phyloP scores from a whole-genome alignment of 53 echinoderm and acorn worm species.

The Stichopus horrens region DNA sequence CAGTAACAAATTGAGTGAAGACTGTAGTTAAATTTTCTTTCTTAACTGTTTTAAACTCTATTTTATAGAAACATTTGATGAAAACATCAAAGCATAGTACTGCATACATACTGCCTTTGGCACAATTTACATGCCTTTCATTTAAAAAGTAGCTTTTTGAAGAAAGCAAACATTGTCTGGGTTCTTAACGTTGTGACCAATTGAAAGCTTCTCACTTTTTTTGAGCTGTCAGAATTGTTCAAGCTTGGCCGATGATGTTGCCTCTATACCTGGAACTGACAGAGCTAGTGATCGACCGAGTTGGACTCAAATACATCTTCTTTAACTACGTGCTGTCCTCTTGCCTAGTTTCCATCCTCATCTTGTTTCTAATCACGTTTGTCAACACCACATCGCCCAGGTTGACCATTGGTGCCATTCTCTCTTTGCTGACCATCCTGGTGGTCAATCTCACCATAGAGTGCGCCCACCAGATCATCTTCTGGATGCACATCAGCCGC shows the following conservation, averaged over 20 bases:
- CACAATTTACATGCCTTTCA: too few species aligned
- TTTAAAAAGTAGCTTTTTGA: too few species aligned
- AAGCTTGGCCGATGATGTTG: background rate
- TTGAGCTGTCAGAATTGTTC: too few species aligned
- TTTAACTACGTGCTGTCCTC: constrained; percentile 86
- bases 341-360: constrained; percentile 73
- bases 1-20: too few species aligned
- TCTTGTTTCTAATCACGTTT: constrained; percentile 78
- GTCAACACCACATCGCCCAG: constrained; percentile 81
- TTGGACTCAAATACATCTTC: constrained; percentile 84
- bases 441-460: constrained; percentile 89
- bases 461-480: constrained; percentile 95
- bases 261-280: constrained; percentile 70
- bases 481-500: constrained; percentile 82
- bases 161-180: too few species aligned
- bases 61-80: too few species aligned
- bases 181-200: too few species aligned
- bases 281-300: constrained; percentile 76
- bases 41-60: too few species aligned
- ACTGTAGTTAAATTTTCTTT: too few species aligned
- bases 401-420: constrained; percentile 81
- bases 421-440: constrained; percentile 80
- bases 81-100: too few species aligned
- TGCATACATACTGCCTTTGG: too few species aligned
- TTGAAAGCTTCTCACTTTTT: too few species aligned